A percentile compares a stretch with the other conserved stretches of the same genome.
These are phyloP conservation scores for Gracilinanus agilis DNA, from an alignment of 2,113 vertebrate genomes.

Conservation along the genomic window DNA sequence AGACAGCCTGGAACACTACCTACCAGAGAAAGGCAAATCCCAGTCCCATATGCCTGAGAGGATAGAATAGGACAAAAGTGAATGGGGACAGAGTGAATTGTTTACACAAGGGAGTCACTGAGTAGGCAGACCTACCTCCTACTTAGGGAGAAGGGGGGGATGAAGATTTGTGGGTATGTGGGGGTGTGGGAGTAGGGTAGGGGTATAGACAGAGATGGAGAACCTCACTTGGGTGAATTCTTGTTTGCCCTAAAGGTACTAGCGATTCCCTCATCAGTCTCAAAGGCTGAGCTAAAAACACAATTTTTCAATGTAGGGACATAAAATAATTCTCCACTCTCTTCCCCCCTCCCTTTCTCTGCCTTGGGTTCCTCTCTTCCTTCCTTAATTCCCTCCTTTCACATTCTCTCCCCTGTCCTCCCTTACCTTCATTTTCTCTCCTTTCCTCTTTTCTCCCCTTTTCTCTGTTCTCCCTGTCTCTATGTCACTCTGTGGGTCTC, in stretches of 20 bases:
- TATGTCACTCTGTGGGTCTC: not conserved
- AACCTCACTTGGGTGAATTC: not conserved
- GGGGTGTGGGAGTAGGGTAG: not conserved
- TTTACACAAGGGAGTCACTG: not conserved
- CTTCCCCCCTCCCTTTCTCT: no score
- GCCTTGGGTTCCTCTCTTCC: not conserved
- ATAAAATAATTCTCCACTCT: not conserved
- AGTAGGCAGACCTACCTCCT: not conserved
- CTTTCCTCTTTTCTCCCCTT: not conserved
- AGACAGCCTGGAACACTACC: not conserved
- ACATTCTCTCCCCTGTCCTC: no score
- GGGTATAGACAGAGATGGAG: not conserved
- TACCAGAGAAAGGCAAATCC: not conserved
- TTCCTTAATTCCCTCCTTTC: no score
- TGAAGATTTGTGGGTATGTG: not conserved
- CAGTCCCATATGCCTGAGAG: accelerated
- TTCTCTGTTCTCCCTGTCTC: not conserved
- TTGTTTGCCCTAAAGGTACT: not conserved
- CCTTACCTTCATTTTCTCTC: not conserved
- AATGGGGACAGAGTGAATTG: accelerated
- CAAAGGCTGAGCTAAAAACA: not conserved
- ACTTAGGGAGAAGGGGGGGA: not conserved
- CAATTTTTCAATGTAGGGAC: not conserved
- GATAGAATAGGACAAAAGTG: not conserved
- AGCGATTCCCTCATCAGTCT: not conserved